Percentiles rank a stretch among this genome's conserved stretches.
Evolutionary conservation across 2,797 vertebrate species (phyloP).

Genomic region (Scleropages formosus): DNA sequence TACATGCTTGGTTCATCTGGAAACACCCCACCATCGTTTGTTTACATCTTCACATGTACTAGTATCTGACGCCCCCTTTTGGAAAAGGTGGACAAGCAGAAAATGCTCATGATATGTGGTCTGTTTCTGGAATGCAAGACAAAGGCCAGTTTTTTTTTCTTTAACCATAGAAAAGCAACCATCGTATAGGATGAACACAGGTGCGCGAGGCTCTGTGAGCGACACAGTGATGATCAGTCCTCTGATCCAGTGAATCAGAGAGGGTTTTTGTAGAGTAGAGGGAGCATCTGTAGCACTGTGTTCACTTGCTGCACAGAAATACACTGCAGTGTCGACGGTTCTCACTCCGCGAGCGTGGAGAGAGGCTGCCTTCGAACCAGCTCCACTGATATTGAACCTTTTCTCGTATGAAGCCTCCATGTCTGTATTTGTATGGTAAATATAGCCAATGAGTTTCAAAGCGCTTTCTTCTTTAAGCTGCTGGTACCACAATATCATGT

Average conservation of each 20-base stretch:
- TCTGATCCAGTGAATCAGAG: background rate
- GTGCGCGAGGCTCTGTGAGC: too few species aligned
- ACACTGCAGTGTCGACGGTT: constrained; percentile 29
- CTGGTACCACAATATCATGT: constrained; percentile 32
- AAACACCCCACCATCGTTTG: too few species aligned
- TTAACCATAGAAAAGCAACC: too few species aligned
- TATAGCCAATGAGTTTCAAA: constrained; percentile 32
- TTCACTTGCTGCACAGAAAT: constrained; percentile 34
- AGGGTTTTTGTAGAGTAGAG: constrained; percentile 17
- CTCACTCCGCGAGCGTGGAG: constrained; percentile 5
- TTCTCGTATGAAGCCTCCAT: background rate
- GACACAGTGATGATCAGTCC: too few species aligned
- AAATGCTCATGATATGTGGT: too few species aligned
- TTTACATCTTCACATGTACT: too few species aligned
- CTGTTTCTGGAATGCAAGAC: too few species aligned
- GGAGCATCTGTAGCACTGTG: constrained; percentile 31
- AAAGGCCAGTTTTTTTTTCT: too few species aligned
- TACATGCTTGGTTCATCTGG: too few species aligned
- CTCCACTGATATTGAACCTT: constrained; percentile 8
- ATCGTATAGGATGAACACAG: too few species aligned
- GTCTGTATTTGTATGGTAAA: constrained; percentile 11
- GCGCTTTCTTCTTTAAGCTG: constrained; percentile 5
- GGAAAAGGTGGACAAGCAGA: too few species aligned
- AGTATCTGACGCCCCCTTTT: too few species aligned
- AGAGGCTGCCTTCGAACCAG: constrained; percentile 7